phyloP scores from a whole-genome alignment of 1,140 invertebrate genomes.

The Pomacea maculata region DNA sequence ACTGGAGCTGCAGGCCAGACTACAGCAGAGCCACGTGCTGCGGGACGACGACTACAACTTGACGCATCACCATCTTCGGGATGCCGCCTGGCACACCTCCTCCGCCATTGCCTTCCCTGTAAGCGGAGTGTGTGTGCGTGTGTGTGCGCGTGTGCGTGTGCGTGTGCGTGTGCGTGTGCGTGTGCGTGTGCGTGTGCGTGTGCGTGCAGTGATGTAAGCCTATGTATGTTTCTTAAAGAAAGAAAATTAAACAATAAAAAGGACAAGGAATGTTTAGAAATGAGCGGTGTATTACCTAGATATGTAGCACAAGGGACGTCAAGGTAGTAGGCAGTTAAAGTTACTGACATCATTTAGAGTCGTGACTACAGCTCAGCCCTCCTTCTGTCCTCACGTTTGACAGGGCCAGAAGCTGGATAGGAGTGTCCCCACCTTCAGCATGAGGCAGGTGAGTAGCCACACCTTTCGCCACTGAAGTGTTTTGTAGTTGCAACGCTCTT shows the following conservation, averaged over 20 bases:
- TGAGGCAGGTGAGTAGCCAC: no score
- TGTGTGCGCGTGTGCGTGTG: not conserved
- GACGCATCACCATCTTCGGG: slow-evolving; percentile 12
- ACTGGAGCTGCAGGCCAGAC: slow-evolving; percentile 21
- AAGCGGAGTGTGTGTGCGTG: not conserved
- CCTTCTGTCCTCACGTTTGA: no score
- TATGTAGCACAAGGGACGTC: no score
- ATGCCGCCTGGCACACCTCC: slow-evolving; percentile 23
- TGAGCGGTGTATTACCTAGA: no score
- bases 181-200: not conserved
- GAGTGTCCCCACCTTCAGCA: no score
- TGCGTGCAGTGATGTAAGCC: slow-evolving; percentile 15
- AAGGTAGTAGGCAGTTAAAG: no score
- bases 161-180: not conserved
- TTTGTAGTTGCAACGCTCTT: no score
- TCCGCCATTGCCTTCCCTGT: slow-evolving; percentile 22
- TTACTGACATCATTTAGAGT: no score
- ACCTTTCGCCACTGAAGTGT: no score
- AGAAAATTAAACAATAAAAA: slow-evolving; percentile 22
- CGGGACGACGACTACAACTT: slow-evolving; percentile 32
- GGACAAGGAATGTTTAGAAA: not conserved
- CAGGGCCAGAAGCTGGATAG: no score
- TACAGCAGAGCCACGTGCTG: slow-evolving; percentile 32
- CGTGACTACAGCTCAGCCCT: no score
- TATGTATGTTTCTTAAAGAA: slow-evolving; percentile 17